Conservation (phyloP, 1,140 invertebrate genomes). For the Scaptomyza pallida region DNA sequence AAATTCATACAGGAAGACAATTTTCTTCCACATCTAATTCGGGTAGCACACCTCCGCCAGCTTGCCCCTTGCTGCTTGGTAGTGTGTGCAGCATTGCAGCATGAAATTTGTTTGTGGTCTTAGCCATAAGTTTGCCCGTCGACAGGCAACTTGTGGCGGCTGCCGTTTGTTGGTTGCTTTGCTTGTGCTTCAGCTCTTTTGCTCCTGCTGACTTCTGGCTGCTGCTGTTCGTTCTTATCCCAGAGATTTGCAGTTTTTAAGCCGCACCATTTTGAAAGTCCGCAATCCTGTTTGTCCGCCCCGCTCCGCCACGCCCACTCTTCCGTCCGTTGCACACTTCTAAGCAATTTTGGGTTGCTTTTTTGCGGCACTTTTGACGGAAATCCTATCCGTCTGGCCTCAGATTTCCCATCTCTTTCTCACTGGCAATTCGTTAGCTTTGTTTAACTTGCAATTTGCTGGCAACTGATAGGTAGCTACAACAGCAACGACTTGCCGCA, state of each 20-base stretch:
- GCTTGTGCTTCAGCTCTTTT: constrained; percentile 4
- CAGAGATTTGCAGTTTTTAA: constrained; percentile 67
- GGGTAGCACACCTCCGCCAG: constrained; percentile 26
- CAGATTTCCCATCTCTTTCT: background rate
- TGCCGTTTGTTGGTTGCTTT: constrained; percentile 23
- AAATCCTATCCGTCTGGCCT: constrained; percentile 68
- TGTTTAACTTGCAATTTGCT: constrained; percentile 80
- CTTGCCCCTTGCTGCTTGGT: background rate
- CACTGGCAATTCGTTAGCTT: constrained; percentile 74
- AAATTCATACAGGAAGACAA: constrained; percentile 84
- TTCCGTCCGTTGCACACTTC: constrained; percentile 14
- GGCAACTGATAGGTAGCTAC: constrained; percentile 73
- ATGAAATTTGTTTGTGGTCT: constrained; percentile 81
- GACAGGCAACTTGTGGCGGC: constrained; percentile 73
- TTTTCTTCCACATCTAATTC: constrained; percentile 83
- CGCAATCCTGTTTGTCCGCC: background rate
- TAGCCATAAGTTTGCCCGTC: constrained; percentile 82
- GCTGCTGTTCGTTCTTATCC: constrained; percentile 37
- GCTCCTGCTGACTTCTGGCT: constrained; percentile 42
- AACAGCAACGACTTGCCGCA: constrained; percentile 38
- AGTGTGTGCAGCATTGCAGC: constrained; percentile 53
- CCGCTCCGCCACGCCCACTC: background rate
- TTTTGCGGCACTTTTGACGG: constrained; percentile 74
- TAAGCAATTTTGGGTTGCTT: constrained; percentile 55
- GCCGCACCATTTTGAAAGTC: constrained; percentile 31